A percentile compares a stretch with the other conserved stretches of the same genome.
Conservation (phyloP, 2,888 invertebrate species). For the Noctua pronuba region DNA sequence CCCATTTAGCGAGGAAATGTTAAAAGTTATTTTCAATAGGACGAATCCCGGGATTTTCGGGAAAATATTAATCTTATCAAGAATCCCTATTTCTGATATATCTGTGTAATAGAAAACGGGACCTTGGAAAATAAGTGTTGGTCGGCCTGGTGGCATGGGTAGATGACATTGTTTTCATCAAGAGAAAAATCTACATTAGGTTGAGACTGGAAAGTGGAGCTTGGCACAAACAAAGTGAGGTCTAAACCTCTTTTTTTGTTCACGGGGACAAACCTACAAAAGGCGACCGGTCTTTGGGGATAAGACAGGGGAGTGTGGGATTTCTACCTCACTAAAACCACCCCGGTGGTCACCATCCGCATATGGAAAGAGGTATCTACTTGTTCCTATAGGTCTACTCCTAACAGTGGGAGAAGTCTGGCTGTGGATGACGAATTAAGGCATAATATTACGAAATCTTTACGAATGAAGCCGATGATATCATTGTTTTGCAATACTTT, state of each 20-base stretch:
- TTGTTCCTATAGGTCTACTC: too few species aligned
- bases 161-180: not conserved
- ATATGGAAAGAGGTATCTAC: too few species aligned
- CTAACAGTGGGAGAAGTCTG: not conserved
- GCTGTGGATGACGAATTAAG: not conserved
- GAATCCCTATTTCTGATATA: not conserved
- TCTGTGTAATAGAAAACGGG: not conserved
- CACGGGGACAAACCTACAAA: too few species aligned
- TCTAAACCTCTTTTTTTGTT: too few species aligned
- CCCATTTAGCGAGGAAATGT: conserved; percentile 15
- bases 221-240: not conserved
- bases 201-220: not conserved
- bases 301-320: too few species aligned
- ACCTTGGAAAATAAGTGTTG: not conserved
- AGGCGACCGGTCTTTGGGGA: too few species aligned
- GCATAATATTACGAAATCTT: not conserved
- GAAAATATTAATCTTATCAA: not conserved
- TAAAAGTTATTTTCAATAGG: conserved; percentile 23
- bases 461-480: not conserved
- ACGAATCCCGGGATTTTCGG: not conserved
- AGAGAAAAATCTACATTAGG: not conserved
- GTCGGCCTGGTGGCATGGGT: not conserved
- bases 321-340: too few species aligned
- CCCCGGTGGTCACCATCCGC: too few species aligned
- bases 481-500: not conserved